phyloP scores from a whole-genome alignment of 2,113 vertebrate genomes.

The Prietella phreatophila region DNA sequence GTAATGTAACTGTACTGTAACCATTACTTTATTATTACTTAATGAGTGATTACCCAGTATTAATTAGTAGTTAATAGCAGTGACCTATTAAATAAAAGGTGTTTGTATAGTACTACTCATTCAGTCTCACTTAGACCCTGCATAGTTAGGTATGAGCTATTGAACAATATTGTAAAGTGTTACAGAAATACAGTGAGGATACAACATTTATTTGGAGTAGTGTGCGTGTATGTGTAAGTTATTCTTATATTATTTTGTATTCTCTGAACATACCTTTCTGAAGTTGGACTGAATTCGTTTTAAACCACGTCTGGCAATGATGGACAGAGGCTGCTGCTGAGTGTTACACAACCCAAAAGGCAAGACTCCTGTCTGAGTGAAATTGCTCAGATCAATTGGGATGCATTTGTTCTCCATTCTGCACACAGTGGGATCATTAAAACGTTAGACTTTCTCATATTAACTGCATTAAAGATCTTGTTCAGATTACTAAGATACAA shows the following conservation, averaged over 20 bases:
- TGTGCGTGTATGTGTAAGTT: not conserved
- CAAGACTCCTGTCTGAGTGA: constrained; percentile 60
- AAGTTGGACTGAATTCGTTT: not conserved
- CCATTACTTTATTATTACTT: not conserved
- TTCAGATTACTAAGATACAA: not conserved
- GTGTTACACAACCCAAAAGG: constrained; percentile 70
- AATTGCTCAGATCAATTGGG: constrained; percentile 72
- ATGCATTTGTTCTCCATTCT: constrained; percentile 51
- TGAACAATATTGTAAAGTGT: not conserved
- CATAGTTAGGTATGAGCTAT: not conserved
- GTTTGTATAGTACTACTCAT: not conserved
- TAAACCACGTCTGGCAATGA: constrained; percentile 15
- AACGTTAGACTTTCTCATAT: not conserved
- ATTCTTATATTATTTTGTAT: not conserved
- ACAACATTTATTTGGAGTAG: not conserved
- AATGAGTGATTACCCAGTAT: not conserved
- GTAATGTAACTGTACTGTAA: not conserved
- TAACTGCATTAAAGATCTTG: not conserved
- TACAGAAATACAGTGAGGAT: not conserved
- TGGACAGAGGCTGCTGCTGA: constrained; percentile 49
- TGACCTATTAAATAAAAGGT: not conserved
- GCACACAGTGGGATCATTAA: constrained; percentile 33
- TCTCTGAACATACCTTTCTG: constrained; percentile 13
- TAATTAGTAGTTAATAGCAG: not conserved
- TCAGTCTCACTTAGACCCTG: not conserved